Evolutionary conservation across 2,113 vertebrate species (phyloP).

Genomic region (Chelonoidis abingdonii): DNA sequence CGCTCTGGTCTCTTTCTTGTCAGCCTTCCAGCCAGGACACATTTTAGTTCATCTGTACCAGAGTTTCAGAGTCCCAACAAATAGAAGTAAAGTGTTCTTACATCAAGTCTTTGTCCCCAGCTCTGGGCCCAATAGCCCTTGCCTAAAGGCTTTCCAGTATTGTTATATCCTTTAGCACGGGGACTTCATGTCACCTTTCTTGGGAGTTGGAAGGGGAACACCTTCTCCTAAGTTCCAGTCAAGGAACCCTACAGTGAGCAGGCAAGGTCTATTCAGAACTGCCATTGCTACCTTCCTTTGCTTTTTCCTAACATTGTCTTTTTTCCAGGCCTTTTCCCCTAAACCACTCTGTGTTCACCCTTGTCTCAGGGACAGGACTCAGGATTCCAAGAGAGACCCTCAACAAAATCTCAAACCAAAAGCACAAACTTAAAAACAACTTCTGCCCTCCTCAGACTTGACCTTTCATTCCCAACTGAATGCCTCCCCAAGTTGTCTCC

Average conservation of each 20-base stretch:
- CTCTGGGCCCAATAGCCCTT: neutral
- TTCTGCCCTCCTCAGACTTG: neutral
- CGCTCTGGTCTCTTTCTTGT: neutral
- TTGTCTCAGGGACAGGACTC: neutral
- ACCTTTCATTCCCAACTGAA: neutral
- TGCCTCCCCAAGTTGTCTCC: neutral
- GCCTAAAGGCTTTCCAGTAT: neutral
- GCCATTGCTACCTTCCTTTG: neutral
- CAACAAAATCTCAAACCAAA: neutral
- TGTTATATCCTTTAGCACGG: neutral
- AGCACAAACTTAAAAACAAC: neutral
- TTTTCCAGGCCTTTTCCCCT: neutral
- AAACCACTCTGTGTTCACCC: neutral
- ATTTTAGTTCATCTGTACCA: neutral
- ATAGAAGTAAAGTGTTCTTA: neutral
- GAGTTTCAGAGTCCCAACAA: neutral
- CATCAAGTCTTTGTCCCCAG: too few species aligned
- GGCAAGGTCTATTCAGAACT: neutral
- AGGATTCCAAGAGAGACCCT: too few species aligned
- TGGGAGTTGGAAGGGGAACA: too few species aligned
- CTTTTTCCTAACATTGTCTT: neutral
- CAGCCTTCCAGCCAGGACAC: neutral
- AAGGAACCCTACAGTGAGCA: neutral
- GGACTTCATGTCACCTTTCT: neutral
- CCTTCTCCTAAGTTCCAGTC: neutral